Evolutionary conservation across 2,113 vertebrate species (phyloP), one percentile per base, ranked within the genome.

Genomic region (Nycticorax nycticorax): DNA sequence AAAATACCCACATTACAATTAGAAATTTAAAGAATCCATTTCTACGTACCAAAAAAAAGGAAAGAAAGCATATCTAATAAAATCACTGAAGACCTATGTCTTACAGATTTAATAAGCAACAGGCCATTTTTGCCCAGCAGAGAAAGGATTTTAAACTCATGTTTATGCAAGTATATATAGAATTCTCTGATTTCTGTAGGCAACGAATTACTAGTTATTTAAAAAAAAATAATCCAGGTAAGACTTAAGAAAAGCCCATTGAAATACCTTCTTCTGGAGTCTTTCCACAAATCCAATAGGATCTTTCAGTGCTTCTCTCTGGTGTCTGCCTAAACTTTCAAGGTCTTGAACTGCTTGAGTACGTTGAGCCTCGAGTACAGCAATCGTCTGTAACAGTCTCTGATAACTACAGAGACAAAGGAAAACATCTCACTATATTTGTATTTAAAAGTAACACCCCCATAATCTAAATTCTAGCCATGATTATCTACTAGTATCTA

Each of bases 301-400:
- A 98, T 99, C 98, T 48, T 96, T 89, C 71, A 99, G 98, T 15
- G 99, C 99, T 97, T 99, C 98, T 91, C 98, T 99, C 99, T 99
- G 99, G 93, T 99, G 99, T 93, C 97, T 98, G 69, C 99, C 98
- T 98, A 99, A 97, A 93, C 97, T 98, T 98, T 99, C 99, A 97
- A 99, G 98, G 98, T 99, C 99, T 97, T 99, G 98, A 95, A 99
- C 98, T 97, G 99, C 99, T 98, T 99, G 99, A 64, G 99, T 99
- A 75, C 99, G 99, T 95, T 99, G 99, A 96, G 99, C 99, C 98
- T 99, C 99, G 15, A 99, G 98, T 53, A 99, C 99, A 52, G 99
- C 98, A 93, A 99, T 99, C 93, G 99, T 99, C 98, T 99, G 99
- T 97, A 99, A 99, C 94, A 99, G 98, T 98, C 99, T 99, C 99